Evolutionary conservation across 2,797 vertebrate species (phyloP), one percentile per base, ranked within the genome.

Genomic region (Silurus aristotelis): DNA sequence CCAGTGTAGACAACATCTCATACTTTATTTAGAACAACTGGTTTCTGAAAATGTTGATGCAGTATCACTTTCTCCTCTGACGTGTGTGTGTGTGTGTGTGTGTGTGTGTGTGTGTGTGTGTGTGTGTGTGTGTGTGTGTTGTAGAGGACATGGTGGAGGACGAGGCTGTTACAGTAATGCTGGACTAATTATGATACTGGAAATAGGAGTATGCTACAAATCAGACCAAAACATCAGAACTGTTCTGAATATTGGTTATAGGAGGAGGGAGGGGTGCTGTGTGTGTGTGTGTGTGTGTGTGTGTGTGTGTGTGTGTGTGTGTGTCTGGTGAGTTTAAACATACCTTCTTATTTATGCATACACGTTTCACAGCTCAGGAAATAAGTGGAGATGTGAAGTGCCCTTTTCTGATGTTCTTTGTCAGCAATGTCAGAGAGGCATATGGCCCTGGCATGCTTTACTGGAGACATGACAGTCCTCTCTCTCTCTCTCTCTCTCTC

Each of bases 371-470:
- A 67, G 84, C 80, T 87, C 85, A 60, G 84, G 77, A 82, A 76
- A 75, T 80, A 75, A 70, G 88, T 79, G 82, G 70, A 82, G 83
- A 85, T 61, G 75, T 68, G 77, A 83, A 60, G 80, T 83, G 85
- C 70, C 80, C 86, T 82, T 86, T 77, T 88, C 60, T 87, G 73
- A 88, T 75, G 67, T 85, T 22, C 60, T 86, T 80, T 90, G 77
- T 87, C 85, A 87, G 80, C 31, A 58, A 38, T 76, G 79, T 87
- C 85, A 83, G 17, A 77, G 85, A 80, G 89, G 84, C 91, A 87
- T 89, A 93, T 92, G 90, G 89, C 90, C 84, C 86, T 89, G 92
- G 89, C 84, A 90, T 87, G 87, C 89, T 88, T 77, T 92, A 76
- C 84, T 87, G 63, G 82, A 86, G 87, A 85, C 81, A 84, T 87